Evolutionary conservation across 2,113 vertebrate species (phyloP), one percentile per base, ranked within the genome.

Genomic region (Phyllostomus discolor): DNA sequence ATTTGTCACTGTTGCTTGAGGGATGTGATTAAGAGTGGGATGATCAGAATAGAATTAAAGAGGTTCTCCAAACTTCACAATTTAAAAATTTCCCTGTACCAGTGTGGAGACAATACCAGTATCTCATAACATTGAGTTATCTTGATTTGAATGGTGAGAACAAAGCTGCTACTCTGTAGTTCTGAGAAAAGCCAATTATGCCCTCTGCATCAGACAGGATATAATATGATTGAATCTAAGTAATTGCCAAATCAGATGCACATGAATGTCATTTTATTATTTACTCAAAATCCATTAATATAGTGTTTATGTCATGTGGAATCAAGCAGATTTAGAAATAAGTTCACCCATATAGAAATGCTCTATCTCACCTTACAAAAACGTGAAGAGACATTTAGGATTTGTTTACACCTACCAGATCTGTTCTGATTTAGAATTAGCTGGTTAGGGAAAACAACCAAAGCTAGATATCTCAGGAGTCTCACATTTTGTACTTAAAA

Each of bases 111-210:
- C 85, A 91, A 75, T 94, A 79, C 92, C 88, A 90, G 70, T 97
- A 78, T 93, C 92, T 94, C 76, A 80, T 84, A 64, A 96, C 96
- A 97, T 54, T 83, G 91, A 89, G 57, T 97, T 87, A 73, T 93
- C 83, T 95, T 22, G 0, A 78, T 91, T 87, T 91, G 88, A 96
- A 84, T 72, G 96, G 87, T 86, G 96, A 97, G 82, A 96, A 95
- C 57, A 97, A 81, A 98, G 35, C 84, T 94, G 80, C 79, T 89
- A 93, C 97, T 76, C 92, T 93, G 88, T 69, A 95, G 92, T 91
- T 98, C 95, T 95, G 93, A 97, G 97, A 95, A 57, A 90, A 89
- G 66, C 88, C 97, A 97, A 97, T 98, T 97, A 96, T 95, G 79
- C n/a, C 87, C 83, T 72, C 72, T 93, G 72, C 69, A 95, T 89